Evolutionary conservation across 2,797 vertebrate genomes (phyloP), one percentile per base, ranked within the genome.

Genomic region (Pipistrellus nathusii): DNA sequence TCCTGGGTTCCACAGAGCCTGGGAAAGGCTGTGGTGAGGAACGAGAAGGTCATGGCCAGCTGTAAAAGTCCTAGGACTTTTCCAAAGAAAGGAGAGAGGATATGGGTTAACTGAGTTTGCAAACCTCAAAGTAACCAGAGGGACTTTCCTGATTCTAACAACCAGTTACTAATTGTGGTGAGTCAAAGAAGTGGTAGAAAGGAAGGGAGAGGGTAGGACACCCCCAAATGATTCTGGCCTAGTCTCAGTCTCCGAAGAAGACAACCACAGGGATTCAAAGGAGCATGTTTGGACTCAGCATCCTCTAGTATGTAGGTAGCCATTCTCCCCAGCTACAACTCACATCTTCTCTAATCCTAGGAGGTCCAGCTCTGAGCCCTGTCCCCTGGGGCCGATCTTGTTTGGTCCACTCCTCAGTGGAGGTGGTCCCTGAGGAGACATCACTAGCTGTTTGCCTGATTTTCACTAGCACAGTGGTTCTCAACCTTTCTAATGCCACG

Each of bases 1-100:
- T 92, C 77, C 72, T 80, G 35, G 73, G 81, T 62, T 27, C 73
- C 9, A 78, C 81, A 84, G 94, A 96, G 91, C 96, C 90, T 97
- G 96, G 91, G 96, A 96, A 97, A 96, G 80, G 8, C 51, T 80
- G 25, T 2, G 2, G 20, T 4, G 3, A 46, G 53, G 53, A 90
- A 91, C n/a, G 51, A 17, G 30, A 89, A 48, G 90, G 78, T 91
- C 87, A 93, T 80, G 84, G 81, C 78, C 88, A 95, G 85, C 57
- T 83, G 48, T 83, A 77, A 94, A 91, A 95, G 82, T 88, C 48
- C 76, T 92, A 85, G 71, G 72, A 68, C 76, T 93, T 92, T 96
- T 97, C 90, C 81, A 86, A 76, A 88, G 94, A 83, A 96, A 90
- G 82, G 55, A 44, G 55, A 88, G 71, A 72, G 25, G 72, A 38